These are phyloP conservation scores for Emberiza fucata DNA, from an alignment of 2,113 vertebrate genomes.

Conservation along the genomic window DNA sequence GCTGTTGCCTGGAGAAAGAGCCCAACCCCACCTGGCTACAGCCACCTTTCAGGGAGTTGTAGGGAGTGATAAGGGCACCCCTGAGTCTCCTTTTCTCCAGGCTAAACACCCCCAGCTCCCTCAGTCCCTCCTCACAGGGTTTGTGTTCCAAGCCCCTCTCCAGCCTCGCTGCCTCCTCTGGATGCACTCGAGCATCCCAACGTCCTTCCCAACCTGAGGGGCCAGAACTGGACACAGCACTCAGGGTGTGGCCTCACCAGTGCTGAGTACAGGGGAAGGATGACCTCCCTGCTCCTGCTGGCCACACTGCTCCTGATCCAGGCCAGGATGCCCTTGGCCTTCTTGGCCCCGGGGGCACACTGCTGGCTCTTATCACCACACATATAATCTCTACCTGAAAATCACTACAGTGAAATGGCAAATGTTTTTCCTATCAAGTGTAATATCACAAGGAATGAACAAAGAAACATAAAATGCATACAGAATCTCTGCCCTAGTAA, in stretches of 20 bases:
- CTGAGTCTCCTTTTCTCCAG: background rate
- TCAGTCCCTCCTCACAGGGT: background rate
- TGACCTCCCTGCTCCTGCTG: background rate
- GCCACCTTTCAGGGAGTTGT: background rate
- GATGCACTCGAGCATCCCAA: accelerated
- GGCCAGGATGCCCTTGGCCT: background rate
- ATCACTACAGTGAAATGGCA: background rate
- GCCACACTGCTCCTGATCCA: background rate
- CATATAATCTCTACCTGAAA: background rate
- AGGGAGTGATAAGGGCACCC: background rate
- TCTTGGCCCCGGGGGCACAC: background rate
- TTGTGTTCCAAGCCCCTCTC: background rate
- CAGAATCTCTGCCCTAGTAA: background rate
- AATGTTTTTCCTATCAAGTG: background rate
- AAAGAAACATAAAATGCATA: background rate
- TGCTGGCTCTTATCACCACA: background rate
- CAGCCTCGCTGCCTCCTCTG: background rate
- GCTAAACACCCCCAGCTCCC: background rate
- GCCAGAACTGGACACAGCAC: background rate
- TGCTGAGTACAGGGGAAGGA: background rate
- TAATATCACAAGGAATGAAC: background rate
- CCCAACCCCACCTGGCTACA: background rate
- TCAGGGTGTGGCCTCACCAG: background rate
- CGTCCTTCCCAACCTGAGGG: background rate
- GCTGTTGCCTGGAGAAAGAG: background rate